Base-by-base conservation (phyloP, 2,888 invertebrate genomes). In the Incurvaria masculella region DNA sequence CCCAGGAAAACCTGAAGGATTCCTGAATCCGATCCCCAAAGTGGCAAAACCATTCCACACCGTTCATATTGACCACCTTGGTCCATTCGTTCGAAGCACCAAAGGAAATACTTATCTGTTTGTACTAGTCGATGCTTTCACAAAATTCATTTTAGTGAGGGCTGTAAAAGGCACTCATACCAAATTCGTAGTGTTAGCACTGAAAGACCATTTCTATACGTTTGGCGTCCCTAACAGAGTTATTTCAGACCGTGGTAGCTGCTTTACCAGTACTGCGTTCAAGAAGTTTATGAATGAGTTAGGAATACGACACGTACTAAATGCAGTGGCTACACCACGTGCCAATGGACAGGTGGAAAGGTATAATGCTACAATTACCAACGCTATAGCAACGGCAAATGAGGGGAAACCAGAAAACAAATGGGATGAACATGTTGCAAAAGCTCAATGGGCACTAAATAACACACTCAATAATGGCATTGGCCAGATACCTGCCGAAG, bases 381-480 rank as follows among this genome's bases (percentile, higher is more conserved):
- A 53, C 21, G 56, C 61, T 2, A 42, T 59, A 11, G 53, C 56
- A 18, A 58, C 60, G 2, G 54, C 60, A 45, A 57, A 47, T 26
- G 2, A 53, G 8, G 47, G 56, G n/a, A 48, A 52, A 21, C 52
- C 57, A 33, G 63, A 62, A 47, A 61, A 58, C 21, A 54, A 54
- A 42, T 66, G 67, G 64, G 63, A 65, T 55, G 51, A 55, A 44
- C 56, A 63, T 17, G 46, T 66, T 19, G 56, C 57, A 19, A 23
- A 10, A 23, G 45, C 55, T 10, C 58, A 56, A 40, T 56, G 56
- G 56, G 56, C 55, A 2, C 42, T 57, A 1, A 56, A 63, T 44
- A 63, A 62, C 47, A 58, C 59, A 2, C 27, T 52, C 4, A 56
- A 57, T 40, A 52, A 55, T 49, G 49, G 55, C 2, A 57, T 51